Conservation (phyloP, 2,113 vertebrate species). For the Paradoxurus hermaphroditus region DNA sequence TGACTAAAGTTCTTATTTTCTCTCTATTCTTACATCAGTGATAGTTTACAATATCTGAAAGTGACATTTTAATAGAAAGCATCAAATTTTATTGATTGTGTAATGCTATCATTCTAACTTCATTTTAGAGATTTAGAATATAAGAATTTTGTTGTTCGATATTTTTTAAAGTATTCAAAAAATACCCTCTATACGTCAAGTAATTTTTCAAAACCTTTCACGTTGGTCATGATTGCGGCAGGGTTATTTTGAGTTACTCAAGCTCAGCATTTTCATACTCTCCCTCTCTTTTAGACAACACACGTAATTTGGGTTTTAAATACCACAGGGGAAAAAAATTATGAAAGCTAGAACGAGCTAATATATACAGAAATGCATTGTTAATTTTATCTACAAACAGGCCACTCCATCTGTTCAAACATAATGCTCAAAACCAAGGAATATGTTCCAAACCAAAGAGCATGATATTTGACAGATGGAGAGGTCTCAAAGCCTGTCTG, state of each 20-base stretch:
- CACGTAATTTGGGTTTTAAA: slow-evolving; percentile 67
- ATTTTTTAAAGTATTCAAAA: not conserved
- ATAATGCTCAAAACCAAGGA: slow-evolving; percentile 73
- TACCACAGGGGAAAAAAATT: slow-evolving; percentile 54
- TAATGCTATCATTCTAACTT: not conserved
- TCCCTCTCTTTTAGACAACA: slow-evolving; percentile 45
- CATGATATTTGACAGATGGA: slow-evolving; percentile 79
- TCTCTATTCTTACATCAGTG: not conserved
- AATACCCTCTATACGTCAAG: not conserved
- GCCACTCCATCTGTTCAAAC: slow-evolving; percentile 77
- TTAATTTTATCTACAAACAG: slow-evolving; percentile 79
- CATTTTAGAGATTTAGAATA: not conserved
- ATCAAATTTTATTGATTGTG: not conserved
- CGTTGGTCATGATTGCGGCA: not conserved
- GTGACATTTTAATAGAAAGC: not conserved
- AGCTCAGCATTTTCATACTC: slow-evolving; percentile 59
- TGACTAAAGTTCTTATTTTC: not conserved
- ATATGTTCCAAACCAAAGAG: slow-evolving; percentile 79
- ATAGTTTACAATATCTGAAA: not conserved
- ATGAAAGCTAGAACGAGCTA: slow-evolving; percentile 74
- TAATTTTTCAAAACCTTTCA: not conserved
- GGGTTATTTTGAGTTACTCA: slow-evolving; percentile 54
- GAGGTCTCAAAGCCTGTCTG: slow-evolving; percentile 60
- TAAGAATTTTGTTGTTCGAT: not conserved
- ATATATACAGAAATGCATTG: slow-evolving; percentile 76